Evolutionary conservation across 1,140 invertebrate species (phyloP).

Genomic region (Bombus terrestris): DNA sequence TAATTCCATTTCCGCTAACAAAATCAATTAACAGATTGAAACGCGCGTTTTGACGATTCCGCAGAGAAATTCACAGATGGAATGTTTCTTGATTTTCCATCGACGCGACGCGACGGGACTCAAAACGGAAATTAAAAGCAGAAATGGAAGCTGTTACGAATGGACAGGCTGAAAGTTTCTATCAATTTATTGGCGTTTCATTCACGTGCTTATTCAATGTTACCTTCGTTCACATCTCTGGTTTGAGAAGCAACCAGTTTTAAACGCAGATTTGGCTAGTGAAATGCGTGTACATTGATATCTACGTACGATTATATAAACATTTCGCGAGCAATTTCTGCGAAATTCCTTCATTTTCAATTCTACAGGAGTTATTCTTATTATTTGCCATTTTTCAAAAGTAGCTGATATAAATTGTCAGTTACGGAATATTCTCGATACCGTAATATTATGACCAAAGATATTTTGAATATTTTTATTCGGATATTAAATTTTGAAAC

Average conservation of each 20-base stretch:
- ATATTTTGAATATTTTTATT: too few relatives aligned
- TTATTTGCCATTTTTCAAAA: not conserved
- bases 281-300: not conserved
- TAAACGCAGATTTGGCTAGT: not conserved
- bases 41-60: not conserved
- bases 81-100: not conserved
- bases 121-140: constrained; percentile 1
- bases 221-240: not conserved
- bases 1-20: constrained; percentile 12
- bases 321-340: not conserved
- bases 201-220: not conserved
- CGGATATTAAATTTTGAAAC: too few relatives aligned
- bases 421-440: too few relatives aligned
- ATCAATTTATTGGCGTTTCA: not conserved
- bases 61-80: not conserved
- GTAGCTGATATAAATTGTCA: too few relatives aligned
- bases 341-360: not conserved
- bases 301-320: too few relatives aligned
- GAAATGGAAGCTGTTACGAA: not conserved
- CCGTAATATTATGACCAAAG: too few relatives aligned
- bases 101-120: not conserved
- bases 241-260: not conserved
- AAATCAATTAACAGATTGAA: constrained; percentile 33
- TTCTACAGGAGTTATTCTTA: not conserved
- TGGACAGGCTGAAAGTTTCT: not conserved